These are phyloP conservation scores for Acholoe squamosa DNA, from an alignment of 2,888 invertebrate genomes.

Conservation along the genomic window DNA sequence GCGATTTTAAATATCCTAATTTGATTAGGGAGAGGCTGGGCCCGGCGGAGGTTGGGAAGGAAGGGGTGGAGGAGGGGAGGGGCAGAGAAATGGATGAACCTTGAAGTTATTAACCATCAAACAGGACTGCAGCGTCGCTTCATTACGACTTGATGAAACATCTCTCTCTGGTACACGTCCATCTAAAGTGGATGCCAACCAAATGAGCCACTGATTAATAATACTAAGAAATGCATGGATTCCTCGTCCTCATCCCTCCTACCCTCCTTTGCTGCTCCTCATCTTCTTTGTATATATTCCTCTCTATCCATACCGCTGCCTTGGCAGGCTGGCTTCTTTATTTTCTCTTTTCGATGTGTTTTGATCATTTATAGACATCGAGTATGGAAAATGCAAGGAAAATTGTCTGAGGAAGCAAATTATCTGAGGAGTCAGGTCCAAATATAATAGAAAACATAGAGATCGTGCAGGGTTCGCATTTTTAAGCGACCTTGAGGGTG, in stretches of 20 bases:
- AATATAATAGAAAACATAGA: too few relatives aligned
- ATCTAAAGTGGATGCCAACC: not conserved
- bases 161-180: not conserved
- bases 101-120: conserved; percentile 16
- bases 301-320: not conserved
- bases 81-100: not conserved
- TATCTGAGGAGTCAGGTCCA: too few relatives aligned
- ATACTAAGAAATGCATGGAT: conserved; percentile 26
- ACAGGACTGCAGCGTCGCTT: not conserved
- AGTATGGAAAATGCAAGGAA: too few relatives aligned
- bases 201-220: conserved; percentile 7
- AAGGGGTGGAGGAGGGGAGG: not conserved
- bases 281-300: not conserved
- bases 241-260: not conserved
- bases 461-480: too few relatives aligned
- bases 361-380: too few relatives aligned
- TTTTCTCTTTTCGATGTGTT: too few relatives aligned
- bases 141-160: conserved; percentile 20
- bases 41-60: too few relatives aligned
- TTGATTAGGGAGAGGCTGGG: conserved; percentile 2
- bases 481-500: too few relatives aligned
- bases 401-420: too few relatives aligned
- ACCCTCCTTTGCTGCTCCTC: not conserved
- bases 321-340: too few relatives aligned
- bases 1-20: conserved; percentile 38